Conservation (phyloP, 2,888 invertebrate species). For the Xanthia togata region DNA sequence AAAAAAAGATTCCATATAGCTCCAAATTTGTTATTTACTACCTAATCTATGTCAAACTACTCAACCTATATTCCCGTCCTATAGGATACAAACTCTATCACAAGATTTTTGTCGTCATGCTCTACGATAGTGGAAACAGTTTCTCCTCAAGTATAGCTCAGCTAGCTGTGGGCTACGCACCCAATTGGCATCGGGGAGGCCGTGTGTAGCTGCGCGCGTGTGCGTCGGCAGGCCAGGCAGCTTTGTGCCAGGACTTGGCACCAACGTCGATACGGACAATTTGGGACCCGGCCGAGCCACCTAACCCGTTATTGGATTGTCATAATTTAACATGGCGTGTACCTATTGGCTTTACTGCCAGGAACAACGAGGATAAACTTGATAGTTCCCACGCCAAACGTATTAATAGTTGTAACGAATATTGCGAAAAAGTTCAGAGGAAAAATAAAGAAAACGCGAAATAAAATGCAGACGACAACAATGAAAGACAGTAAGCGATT, state of each 20-base stretch:
- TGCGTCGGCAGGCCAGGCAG: conserved; percentile 66
- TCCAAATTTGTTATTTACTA: not conserved
- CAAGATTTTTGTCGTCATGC: conserved; percentile 13
- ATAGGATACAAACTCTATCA: not conserved
- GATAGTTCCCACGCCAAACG: conserved; percentile 75
- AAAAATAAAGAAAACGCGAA: conserved; percentile 41
- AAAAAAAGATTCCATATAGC: not conserved
- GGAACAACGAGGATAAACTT: conserved; percentile 77
- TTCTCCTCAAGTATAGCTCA: conserved; percentile 35
- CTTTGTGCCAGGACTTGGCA: conserved; percentile 84
- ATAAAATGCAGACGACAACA: conserved; percentile 52
- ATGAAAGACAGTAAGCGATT: conserved; percentile 52
- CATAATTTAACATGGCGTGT: conserved; percentile 86
- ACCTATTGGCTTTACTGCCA: conserved; percentile 82
- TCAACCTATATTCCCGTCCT: conserved; percentile 13
- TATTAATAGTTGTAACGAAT: conserved; percentile 70
- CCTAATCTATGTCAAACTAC: conserved; percentile 17
- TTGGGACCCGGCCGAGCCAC: conserved; percentile 84
- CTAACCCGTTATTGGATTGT: conserved; percentile 88
- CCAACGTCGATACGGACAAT: conserved; percentile 83
- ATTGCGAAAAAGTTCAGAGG: conserved; percentile 36
- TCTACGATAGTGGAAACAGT: not conserved
- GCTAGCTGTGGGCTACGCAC: conserved; percentile 43
- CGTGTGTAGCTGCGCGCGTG: conserved; percentile 61
- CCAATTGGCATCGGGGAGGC: conserved; percentile 61